A percentile compares a stretch with the other conserved stretches of the same genome.
These are phyloP conservation scores for Neosilurus mollespiculum DNA, from an alignment of 2,797 vertebrate genomes.

Conservation along the genomic window DNA sequence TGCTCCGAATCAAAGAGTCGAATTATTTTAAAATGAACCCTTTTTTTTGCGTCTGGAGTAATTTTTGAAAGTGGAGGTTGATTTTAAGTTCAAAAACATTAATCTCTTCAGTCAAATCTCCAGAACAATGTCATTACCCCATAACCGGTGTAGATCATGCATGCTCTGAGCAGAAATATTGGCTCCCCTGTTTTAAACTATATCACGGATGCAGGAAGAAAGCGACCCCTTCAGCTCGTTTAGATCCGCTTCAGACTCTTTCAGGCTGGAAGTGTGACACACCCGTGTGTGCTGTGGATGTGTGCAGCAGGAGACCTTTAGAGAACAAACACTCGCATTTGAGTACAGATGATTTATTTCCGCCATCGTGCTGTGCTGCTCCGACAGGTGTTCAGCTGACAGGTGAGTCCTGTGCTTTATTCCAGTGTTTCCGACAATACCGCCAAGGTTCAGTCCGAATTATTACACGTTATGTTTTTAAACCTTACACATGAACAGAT, in stretches of 20 bases:
- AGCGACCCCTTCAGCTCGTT: too few relatives aligned
- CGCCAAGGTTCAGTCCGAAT: background rate
- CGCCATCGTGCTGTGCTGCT: background rate
- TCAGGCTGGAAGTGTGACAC: conserved; percentile 3
- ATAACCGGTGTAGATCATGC: background rate
- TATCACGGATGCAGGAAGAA: background rate
- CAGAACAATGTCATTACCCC: background rate
- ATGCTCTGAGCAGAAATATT: background rate
- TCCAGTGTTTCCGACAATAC: background rate
- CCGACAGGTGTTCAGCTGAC: background rate
- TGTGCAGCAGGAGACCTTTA: background rate
- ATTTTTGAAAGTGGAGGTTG: background rate
- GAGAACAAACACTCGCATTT: background rate
- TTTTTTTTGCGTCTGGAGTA: background rate
- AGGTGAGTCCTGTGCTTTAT: background rate
- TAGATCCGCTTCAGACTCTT: background rate
- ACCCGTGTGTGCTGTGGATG: conserved; percentile 9
- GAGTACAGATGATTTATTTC: background rate
- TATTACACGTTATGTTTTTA: background rate
- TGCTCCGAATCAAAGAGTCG: background rate
- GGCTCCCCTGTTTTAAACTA: too few relatives aligned
- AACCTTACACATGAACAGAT: background rate
- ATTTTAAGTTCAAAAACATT: background rate
- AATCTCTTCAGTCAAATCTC: background rate
- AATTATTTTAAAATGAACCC: background rate